phyloP scores from a whole-genome alignment of 2,113 vertebrate genomes.

The Eudorcas thomsonii region DNA sequence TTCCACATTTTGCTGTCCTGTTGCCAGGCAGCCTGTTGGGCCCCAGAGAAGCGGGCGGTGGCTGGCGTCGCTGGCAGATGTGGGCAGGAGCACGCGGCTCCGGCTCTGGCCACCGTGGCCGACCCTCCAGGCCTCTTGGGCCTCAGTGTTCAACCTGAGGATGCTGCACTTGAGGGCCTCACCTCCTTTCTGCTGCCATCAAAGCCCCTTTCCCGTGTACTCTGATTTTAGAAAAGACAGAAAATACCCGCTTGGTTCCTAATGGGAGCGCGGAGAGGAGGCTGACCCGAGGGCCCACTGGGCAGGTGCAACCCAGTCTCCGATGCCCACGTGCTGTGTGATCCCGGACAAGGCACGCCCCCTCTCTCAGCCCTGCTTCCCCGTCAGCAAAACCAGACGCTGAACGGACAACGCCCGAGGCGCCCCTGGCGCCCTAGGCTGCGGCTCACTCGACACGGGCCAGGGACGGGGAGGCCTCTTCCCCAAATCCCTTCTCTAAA shows the following conservation, averaged over 20 bases:
- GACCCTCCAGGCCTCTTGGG: neutral
- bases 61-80: rapidly evolving
- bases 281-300: rapidly evolving
- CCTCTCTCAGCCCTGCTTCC: neutral
- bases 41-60: rapidly evolving
- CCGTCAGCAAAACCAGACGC: neutral
- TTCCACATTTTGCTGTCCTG: neutral
- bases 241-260: neutral
- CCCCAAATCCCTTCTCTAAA: neutral
- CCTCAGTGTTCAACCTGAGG: neutral
- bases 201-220: neutral
- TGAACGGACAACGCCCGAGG: rapidly evolving
- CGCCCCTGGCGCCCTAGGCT: rapidly evolving
- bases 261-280: neutral
- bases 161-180: rapidly evolving
- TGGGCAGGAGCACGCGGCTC: neutral
- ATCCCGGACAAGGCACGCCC: neutral
- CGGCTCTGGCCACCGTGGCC: rapidly evolving
- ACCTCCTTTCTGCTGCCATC: too few relatives aligned
- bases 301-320: rapidly evolving
- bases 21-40: neutral
- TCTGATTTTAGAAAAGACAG: neutral
- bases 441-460: neutral
- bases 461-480: neutral
- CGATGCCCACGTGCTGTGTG: rapidly evolving